Percentiles rank a stretch among this genome's conserved stretches.
These are phyloP conservation scores for Chunga burmeisteri DNA, from an alignment of 2,113 vertebrate species.

Conservation along the genomic window DNA sequence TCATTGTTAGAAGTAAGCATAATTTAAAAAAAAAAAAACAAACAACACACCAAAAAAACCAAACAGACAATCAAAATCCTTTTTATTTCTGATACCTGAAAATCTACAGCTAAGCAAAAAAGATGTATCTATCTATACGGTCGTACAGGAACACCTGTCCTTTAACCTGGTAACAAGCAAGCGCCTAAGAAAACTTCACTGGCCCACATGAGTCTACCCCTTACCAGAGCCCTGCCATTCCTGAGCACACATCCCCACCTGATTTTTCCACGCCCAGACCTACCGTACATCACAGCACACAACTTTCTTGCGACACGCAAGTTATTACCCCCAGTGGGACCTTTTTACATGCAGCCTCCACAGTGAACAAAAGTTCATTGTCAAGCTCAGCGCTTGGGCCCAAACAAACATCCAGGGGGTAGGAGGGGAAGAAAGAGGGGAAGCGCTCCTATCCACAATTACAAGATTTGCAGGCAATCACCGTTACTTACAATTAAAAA, in stretches of 20 bases:
- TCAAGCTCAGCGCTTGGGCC: slow-evolving; percentile 69
- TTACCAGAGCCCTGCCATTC: slow-evolving; percentile 6
- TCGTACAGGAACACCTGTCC: neutral
- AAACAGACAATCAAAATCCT: slow-evolving; percentile 27
- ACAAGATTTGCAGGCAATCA: slow-evolving; percentile 15
- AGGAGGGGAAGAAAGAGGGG: neutral
- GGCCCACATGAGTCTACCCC: slow-evolving; percentile 26
- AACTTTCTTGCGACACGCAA: slow-evolving; percentile 7
- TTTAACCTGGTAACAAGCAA: neutral
- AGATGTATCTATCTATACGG: neutral
- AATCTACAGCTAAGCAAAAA: neutral
- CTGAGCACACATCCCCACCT: neutral
- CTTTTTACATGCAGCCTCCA: slow-evolving; percentile 30
- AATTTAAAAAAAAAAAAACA: neutral
- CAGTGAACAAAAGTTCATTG: slow-evolving; percentile 71
- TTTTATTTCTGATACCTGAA: neutral
- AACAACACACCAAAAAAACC: neutral
- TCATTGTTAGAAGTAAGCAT: slow-evolving; percentile 33
- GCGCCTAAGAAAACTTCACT: slow-evolving; percentile 17
- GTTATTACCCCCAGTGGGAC: slow-evolving; percentile 37
- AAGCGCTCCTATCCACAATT: neutral
- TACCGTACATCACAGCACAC: neutral
- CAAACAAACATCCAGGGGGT: slow-evolving; percentile 42
- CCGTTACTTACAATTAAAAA: slow-evolving; percentile 64
- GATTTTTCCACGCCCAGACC: neutral